A percentile compares a stretch with the other conserved stretches of the same genome.
phyloP scores from a whole-genome alignment of 37 sponge, comb jelly and placozoan genomes.

The Tethya wilhelma region DNA sequence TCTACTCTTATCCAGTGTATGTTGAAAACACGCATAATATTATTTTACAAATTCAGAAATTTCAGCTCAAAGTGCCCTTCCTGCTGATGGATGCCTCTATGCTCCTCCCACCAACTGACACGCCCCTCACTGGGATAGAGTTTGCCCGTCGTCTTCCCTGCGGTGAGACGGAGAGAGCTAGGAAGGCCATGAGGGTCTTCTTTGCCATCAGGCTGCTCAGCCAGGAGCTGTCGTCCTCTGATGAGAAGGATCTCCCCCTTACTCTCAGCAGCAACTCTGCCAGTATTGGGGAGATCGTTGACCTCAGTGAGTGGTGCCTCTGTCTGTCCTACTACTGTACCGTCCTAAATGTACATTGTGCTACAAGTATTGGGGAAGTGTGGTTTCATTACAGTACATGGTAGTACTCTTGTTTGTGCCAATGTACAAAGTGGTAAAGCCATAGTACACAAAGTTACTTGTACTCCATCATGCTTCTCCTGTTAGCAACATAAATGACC shows the following conservation, averaged over 20 bases:
- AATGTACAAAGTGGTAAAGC: too few relatives aligned
- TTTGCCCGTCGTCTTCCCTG: slow-evolving; percentile 91
- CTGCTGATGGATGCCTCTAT: slow-evolving; percentile 87
- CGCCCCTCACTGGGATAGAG: slow-evolving; percentile 93
- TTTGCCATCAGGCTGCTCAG: slow-evolving; percentile 65
- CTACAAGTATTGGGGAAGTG: too few relatives aligned
- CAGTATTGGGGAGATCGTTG: slow-evolving; percentile 55
- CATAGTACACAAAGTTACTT: background rate
- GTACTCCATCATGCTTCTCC: too few relatives aligned
- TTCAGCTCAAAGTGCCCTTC: slow-evolving; percentile 46
- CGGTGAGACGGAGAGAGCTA: slow-evolving; percentile 73
- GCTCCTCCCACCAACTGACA: slow-evolving; percentile 91
- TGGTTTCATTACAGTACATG: too few relatives aligned
- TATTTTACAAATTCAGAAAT: slow-evolving; percentile 11
- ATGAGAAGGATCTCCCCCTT: slow-evolving; percentile 75
- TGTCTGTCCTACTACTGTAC: background rate
- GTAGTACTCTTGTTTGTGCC: too few relatives aligned
- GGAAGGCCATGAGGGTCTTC: slow-evolving; percentile 85
- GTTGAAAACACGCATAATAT: background rate
- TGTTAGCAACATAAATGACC: too few relatives aligned
- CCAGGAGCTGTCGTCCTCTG: slow-evolving; percentile 38
- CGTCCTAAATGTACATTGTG: too few relatives aligned
- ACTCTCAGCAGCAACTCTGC: slow-evolving; percentile 47
- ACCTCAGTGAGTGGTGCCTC: slow-evolving; percentile 57
- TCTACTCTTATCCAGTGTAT: background rate